These are phyloP conservation scores for Philotrypesis tridentata DNA, from an alignment of 1,140 invertebrate genomes.

Conservation along the genomic window DNA sequence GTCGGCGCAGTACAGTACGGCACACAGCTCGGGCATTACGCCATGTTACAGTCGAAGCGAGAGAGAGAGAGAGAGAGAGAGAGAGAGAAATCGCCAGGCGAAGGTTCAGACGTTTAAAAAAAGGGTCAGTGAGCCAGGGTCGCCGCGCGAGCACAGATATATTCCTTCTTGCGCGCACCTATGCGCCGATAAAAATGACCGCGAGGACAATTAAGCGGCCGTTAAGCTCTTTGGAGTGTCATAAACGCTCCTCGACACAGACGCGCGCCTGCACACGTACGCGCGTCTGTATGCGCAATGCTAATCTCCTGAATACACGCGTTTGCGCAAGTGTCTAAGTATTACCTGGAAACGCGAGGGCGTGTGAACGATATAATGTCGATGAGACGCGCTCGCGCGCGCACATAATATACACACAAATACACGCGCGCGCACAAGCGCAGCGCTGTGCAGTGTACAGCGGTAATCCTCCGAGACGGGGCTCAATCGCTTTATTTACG, in stretches of 20 bases:
- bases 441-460: no score
- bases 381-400: no score
- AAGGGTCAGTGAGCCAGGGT: constrained; percentile 65
- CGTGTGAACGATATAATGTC: background rate
- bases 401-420: no score
- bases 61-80: background rate
- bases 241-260: background rate
- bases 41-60: background rate
- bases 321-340: background rate
- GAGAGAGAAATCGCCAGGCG: constrained; percentile 45
- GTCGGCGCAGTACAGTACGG: no score
- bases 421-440: no score
- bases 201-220: constrained; percentile 19
- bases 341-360: background rate
- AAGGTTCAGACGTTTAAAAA: constrained; percentile 54
- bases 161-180: constrained; percentile 1
- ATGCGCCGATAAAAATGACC: constrained; percentile 38
- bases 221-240: constrained; percentile 15
- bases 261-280: background rate
- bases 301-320: constrained; percentile 30
- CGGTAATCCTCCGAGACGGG: no score
- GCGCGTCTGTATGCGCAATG: background rate
- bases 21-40: no score
- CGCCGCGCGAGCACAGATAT: constrained; percentile 49
- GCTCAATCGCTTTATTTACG: constrained; percentile 33